A percentile compares a stretch with the other conserved stretches of the same genome.
These are phyloP conservation scores for Siphamia tubifer DNA, from an alignment of 2,113 vertebrate genomes.

Conservation along the genomic window DNA sequence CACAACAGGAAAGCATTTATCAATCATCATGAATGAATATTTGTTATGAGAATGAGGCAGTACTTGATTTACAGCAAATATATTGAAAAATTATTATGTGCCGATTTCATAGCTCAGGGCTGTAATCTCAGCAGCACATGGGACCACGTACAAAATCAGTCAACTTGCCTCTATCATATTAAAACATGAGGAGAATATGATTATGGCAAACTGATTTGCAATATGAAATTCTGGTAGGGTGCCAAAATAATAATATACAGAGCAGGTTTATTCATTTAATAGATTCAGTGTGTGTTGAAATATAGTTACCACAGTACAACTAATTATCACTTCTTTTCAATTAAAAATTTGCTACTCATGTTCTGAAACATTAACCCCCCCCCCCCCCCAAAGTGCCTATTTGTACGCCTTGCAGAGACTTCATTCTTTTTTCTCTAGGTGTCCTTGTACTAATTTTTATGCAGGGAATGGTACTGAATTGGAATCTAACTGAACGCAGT, in stretches of 20 bases:
- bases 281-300: neutral
- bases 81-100: conserved; percentile 13
- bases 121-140: conserved; percentile 18
- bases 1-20: conserved; percentile 29
- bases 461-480: conserved; percentile 13
- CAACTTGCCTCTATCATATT: conserved; percentile 16
- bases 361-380: neutral
- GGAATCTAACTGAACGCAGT: conserved; percentile 16
- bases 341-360: neutral
- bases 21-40: conserved; percentile 41
- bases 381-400: neutral
- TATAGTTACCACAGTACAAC: neutral
- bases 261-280: neutral
- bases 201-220: neutral
- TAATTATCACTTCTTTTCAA: neutral
- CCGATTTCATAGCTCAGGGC: conserved; percentile 19
- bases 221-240: conserved; percentile 18
- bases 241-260: conserved; percentile 7
- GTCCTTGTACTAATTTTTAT: conserved; percentile 20
- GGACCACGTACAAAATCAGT: conserved; percentile 18
- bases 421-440: conserved; percentile 14
- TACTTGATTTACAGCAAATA: conserved; percentile 34
- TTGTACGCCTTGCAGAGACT: neutral
- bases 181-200: conserved; percentile 37
- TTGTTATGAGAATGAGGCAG: conserved; percentile 19